Base-by-base conservation (phyloP, 2,888 invertebrate genomes). In the Cryptus viduatorius region DNA sequence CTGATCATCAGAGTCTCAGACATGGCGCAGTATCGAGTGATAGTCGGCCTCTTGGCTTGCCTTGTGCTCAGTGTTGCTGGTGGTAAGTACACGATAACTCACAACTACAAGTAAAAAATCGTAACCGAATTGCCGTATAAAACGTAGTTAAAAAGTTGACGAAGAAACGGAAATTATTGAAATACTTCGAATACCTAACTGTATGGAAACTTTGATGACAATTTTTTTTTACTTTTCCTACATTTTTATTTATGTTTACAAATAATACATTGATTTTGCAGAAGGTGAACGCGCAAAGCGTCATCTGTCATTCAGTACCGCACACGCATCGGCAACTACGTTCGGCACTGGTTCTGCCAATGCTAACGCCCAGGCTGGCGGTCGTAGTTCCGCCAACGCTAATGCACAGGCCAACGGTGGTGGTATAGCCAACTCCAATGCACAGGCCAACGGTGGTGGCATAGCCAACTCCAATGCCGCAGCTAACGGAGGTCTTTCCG, bases 11-110 rank as follows among this genome's bases (percentile, higher is more conserved):
- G 48, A 48, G 12, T 48, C 48, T 37, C 37, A 48, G 48, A 48
- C 48, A 48, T 48, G 48, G 48, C 48, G 48, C 48, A 48, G 48
- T 48, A 48, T 12, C 48, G n/a, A 48, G n/a, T 48, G 48, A 48
- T 48, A 12, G 48, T 48, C 48, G 8, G 48, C 48, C 48, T 48
- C n/a, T 48, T 48, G 48, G 48, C 48, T 10, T 48, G 48, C 48
- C 48, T 48, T n/a, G 48, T 48, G 48, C 48, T 48, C 14, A 48
- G 48, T 12, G 48, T n/a, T 14, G 48, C 48, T n/a, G 12, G 3
- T 48, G 48, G 48, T 48, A 48, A 48, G 48, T 48, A 48, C 48
- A 48, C 48, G n/a, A 48, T 48, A 37, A 37, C 7, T 37, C 37
- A 37, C 37, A 37, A 1, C 37, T 37, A 37, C 37, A 37, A 37